These are phyloP conservation scores for Sicus ferrugineus DNA, from an alignment of 2,888 invertebrate species.

Conservation along the genomic window DNA sequence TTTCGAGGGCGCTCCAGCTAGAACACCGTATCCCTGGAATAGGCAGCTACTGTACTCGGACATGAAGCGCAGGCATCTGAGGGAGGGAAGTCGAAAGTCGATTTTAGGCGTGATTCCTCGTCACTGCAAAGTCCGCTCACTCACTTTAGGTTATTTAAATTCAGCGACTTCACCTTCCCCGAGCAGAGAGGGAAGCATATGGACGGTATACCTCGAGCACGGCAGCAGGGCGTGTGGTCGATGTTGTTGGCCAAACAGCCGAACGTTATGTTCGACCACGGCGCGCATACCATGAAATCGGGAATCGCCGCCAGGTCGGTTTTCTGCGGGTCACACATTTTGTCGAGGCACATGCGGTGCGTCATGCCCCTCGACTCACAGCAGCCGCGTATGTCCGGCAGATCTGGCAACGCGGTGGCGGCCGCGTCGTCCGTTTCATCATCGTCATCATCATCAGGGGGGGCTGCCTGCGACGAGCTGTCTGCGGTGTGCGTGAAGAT, in stretches of 20 bases:
- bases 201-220: constrained; percentile 76
- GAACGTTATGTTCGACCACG: constrained; percentile 84
- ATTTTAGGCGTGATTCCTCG: no score
- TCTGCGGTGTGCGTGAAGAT: constrained; percentile 65
- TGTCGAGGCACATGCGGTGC: constrained; percentile 78
- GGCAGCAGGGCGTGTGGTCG: constrained; percentile 84
- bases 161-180: constrained; percentile 79
- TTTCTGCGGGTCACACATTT: constrained; percentile 80
- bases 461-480: constrained; percentile 23
- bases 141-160: constrained; percentile 85
- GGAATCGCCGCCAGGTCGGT: constrained; percentile 67
- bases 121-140: constrained; percentile 44
- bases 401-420: constrained; percentile 69
- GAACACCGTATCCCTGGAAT: constrained; percentile 83
- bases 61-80: constrained; percentile 82
- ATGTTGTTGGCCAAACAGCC: constrained; percentile 80
- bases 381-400: constrained; percentile 80
- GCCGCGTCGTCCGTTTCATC: constrained; percentile 67
- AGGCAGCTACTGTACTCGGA: constrained; percentile 82
- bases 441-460: constrained; percentile 37
- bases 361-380: constrained; percentile 77
- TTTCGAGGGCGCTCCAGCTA: constrained; percentile 76
- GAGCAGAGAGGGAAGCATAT: constrained; percentile 80
- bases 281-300: constrained; percentile 88
- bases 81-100: no score